These are phyloP conservation scores for Betta splendens DNA, from an alignment of 2,797 vertebrate genomes.

Conservation along the genomic window DNA sequence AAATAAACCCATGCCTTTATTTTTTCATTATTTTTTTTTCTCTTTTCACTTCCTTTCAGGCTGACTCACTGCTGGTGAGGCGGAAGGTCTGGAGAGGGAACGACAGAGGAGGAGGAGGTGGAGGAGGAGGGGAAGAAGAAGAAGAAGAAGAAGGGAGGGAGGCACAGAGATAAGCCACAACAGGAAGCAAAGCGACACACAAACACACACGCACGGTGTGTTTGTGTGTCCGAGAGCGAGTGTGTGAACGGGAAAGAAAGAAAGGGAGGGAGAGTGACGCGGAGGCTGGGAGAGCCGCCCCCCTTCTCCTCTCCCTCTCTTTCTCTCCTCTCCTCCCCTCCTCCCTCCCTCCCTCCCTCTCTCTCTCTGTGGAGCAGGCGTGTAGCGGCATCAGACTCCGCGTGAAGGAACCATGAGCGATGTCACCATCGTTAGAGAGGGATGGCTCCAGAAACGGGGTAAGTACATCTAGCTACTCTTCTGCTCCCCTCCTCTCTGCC, in stretches of 20 bases:
- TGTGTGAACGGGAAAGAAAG: conserved; percentile 82
- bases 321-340: conserved; percentile 64
- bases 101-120: conserved; percentile 72
- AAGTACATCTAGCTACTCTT: conserved; percentile 76
- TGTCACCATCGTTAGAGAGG: conserved; percentile 99
- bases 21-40: conserved; percentile 71
- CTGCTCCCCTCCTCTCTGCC: conserved; percentile 39
- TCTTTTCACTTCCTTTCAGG: conserved; percentile 90
- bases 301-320: conserved; percentile 75
- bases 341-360: conserved; percentile 71
- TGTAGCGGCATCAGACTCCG: conserved; percentile 86
- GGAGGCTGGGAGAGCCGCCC: conserved; percentile 80
- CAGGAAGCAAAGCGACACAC: conserved; percentile 71
- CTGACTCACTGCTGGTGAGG: conserved; percentile 93
- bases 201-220: conserved; percentile 54
- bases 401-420: conserved; percentile 98
- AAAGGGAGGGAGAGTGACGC: conserved; percentile 83
- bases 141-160: conserved; percentile 50
- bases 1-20: conserved; percentile 80
- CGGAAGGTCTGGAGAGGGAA: conserved; percentile 89
- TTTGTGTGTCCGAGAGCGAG: conserved; percentile 61
- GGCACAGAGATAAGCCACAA: conserved; percentile 76
- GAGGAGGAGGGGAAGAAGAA: conserved; percentile 54
- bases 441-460: conserved; percentile 99
- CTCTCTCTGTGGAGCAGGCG: conserved; percentile 82